Percentiles rank a stretch among this genome's conserved stretches.
Evolutionary conservation across 2,797 vertebrate genomes (phyloP).

Genomic region (Smutsia temminckii): DNA sequence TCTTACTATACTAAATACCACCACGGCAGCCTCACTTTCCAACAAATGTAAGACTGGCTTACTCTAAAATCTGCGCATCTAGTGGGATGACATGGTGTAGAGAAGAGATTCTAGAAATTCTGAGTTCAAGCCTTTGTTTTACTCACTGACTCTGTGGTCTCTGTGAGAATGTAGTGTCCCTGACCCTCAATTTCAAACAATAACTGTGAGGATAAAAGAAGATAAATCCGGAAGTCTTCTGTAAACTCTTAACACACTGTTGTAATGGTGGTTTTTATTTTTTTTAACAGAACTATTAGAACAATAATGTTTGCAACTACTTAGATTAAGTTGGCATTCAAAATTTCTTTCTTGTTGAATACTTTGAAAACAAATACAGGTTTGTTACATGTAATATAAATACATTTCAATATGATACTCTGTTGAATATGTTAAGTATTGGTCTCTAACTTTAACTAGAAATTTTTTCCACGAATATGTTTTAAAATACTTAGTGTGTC

Average conservation of each 20-base stretch:
- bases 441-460: slow-evolving; percentile 10
- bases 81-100: neutral
- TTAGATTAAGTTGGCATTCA: neutral
- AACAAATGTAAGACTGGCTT: slow-evolving; percentile 90
- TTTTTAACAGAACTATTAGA: slow-evolving; percentile 11
- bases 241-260: neutral
- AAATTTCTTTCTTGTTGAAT: slow-evolving; percentile 9
- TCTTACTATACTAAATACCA: slow-evolving; percentile 94
- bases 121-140: neutral
- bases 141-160: neutral
- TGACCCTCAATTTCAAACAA: slow-evolving; percentile 11
- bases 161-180: neutral
- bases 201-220: neutral
- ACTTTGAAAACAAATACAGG: neutral
- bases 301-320: neutral
- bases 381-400: slow-evolving; percentile 2
- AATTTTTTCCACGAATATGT: slow-evolving; percentile 19
- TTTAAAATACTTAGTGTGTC: slow-evolving; percentile 26
- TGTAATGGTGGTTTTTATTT: neutral
- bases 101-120: neutral
- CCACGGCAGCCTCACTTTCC: slow-evolving; percentile 88
- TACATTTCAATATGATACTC: slow-evolving; percentile 8
- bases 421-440: slow-evolving; percentile 41
- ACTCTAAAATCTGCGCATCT: neutral
- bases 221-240: slow-evolving; percentile 33